A percentile compares a stretch with the other conserved stretches of the same genome.
Conservation (phyloP, 1,140 invertebrate genomes). For the Drosophila aff. region DNA sequence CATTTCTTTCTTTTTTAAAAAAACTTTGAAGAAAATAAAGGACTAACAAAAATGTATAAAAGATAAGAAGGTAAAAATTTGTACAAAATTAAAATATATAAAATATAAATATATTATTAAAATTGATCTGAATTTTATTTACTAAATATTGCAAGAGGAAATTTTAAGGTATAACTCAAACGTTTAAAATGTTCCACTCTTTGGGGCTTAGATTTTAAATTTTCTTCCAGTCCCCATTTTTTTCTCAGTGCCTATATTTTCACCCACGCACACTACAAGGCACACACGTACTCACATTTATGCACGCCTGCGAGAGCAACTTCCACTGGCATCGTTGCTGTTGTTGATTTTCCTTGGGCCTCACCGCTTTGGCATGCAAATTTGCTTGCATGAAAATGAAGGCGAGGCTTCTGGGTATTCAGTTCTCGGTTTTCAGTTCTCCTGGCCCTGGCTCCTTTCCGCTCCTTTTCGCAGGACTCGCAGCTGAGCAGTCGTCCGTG, state of each 20-base stretch:
- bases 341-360: slow-evolving; percentile 34
- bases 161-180: too few relatives aligned
- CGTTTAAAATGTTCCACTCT: background rate
- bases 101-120: too few relatives aligned
- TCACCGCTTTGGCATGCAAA: slow-evolving; percentile 75
- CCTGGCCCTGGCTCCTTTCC: slow-evolving; percentile 7
- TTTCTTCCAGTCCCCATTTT: background rate
- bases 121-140: too few relatives aligned
- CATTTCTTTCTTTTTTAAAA: too few relatives aligned
- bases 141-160: too few relatives aligned
- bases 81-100: too few relatives aligned
- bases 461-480: slow-evolving; percentile 28
- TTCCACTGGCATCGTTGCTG: slow-evolving; percentile 40
- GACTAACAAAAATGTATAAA: too few relatives aligned
- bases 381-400: slow-evolving; percentile 79
- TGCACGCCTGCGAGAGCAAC: slow-evolving; percentile 42
- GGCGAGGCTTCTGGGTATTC: slow-evolving; percentile 36
- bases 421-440: slow-evolving; percentile 5
- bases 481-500: slow-evolving; percentile 54
- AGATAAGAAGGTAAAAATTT: too few relatives aligned
- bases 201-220: background rate
- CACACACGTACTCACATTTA: slow-evolving; percentile 12
- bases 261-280: background rate
- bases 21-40: too few relatives aligned
- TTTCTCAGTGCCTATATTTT: slow-evolving; percentile 1